phyloP scores from a whole-genome alignment of 2,888 invertebrate genomes.

The Caradrina kadenii region DNA sequence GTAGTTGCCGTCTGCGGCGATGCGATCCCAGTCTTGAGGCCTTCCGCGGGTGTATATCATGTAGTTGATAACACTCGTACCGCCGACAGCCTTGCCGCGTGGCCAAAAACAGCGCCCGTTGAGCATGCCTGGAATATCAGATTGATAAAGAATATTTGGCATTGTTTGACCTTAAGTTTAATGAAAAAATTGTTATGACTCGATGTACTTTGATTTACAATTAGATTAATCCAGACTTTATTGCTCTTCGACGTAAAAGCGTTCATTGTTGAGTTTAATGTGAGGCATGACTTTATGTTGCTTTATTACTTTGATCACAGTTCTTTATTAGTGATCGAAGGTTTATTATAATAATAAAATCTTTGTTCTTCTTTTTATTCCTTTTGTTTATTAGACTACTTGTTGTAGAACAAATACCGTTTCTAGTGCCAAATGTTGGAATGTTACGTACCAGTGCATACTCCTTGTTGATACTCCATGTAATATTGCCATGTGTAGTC shows the following conservation, averaged over 20 bases:
- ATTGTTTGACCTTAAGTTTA: conserved; percentile 34
- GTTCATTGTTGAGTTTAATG: not conserved
- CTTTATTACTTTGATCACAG: not conserved
- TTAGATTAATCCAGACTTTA: not conserved
- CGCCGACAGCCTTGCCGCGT: conserved; percentile 91
- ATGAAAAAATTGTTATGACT: conserved; percentile 16
- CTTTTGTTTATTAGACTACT: not conserved
- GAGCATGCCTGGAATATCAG: conserved; percentile 75
- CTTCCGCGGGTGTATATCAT: conserved; percentile 95
- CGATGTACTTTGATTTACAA: not conserved
- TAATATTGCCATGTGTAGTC: conserved; percentile 93
- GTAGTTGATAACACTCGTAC: conserved; percentile 91
- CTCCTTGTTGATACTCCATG: conserved; percentile 91
- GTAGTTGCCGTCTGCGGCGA: conserved; percentile 92
- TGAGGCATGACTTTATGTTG: not conserved
- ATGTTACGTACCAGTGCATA: conserved; percentile 88
- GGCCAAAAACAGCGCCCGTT: conserved; percentile 85
- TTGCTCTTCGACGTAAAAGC: conserved; percentile 3
- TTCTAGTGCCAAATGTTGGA: conserved; percentile 2
- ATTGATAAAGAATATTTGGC: conserved; percentile 28
- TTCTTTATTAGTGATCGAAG: not conserved
- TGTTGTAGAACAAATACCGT: not conserved
- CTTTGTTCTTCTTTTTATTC: not conserved
- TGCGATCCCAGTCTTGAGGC: conserved; percentile 92
- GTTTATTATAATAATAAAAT: not conserved